Percentiles rank a stretch among this genome's conserved stretches.
These are phyloP conservation scores for Argentina silus DNA, from an alignment of 2,797 vertebrate genomes.

Conservation along the genomic window DNA sequence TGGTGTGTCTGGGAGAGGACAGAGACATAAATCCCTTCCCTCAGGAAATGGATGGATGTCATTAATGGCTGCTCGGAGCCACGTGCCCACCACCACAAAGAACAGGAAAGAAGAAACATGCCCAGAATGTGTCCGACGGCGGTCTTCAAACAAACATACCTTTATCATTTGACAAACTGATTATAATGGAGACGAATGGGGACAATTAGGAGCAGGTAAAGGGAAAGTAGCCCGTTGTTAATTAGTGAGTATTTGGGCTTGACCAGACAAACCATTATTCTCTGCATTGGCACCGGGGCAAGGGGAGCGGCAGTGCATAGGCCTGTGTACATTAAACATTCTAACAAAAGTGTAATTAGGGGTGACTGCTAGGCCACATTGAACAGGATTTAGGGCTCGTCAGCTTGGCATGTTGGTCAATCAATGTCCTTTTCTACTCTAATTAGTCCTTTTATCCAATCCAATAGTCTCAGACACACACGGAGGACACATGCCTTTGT, in stretches of 20 bases:
- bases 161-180: constrained; percentile 62
- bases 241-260: constrained; percentile 59
- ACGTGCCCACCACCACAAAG: constrained; percentile 42
- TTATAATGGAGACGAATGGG: constrained; percentile 64
- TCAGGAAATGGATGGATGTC: constrained; percentile 67
- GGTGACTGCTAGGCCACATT: constrained; percentile 25
- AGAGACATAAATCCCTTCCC: constrained; percentile 58
- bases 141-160: constrained; percentile 51
- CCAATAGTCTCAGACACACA: constrained; percentile 46
- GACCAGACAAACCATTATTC: constrained; percentile 38
- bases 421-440: constrained; percentile 65
- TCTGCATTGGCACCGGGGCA: constrained; percentile 32
- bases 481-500: constrained; percentile 24
- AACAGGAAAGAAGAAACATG: constrained; percentile 31
- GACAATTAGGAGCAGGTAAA: constrained; percentile 50
- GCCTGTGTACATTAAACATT: constrained; percentile 1
- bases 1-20: constrained; percentile 54
- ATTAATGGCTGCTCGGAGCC: constrained; percentile 63
- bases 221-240: constrained; percentile 44
- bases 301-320: constrained; percentile 20
- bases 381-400: constrained; percentile 53
- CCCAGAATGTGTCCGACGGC: constrained; percentile 16
- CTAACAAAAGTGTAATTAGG: neutral
- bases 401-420: constrained; percentile 58
- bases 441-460: constrained; percentile 67